These are phyloP conservation scores for Trichonephila inaurata DNA, from an alignment of 1,140 invertebrate species.

Conservation along the genomic window DNA sequence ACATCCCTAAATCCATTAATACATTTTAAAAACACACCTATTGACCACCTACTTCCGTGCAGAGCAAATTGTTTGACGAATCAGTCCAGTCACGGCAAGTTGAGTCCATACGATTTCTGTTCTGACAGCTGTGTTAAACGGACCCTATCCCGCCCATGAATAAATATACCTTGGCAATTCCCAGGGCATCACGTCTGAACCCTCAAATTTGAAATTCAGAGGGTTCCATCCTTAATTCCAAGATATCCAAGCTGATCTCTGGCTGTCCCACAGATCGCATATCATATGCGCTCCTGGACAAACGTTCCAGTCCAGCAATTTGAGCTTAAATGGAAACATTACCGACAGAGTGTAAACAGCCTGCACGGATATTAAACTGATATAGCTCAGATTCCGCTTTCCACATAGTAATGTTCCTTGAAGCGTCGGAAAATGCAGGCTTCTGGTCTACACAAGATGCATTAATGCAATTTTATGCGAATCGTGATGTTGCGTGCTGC, in stretches of 20 bases:
- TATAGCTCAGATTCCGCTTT: slow-evolving; percentile 29
- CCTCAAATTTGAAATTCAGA: slow-evolving; percentile 50
- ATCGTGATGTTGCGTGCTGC: not conserved
- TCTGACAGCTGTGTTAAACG: slow-evolving; percentile 20
- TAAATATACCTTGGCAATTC: not conserved
- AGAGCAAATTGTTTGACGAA: slow-evolving; percentile 11
- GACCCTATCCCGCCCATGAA: slow-evolving; percentile 14
- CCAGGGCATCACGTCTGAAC: not conserved
- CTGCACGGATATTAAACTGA: slow-evolving; percentile 58
- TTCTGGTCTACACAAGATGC: not conserved
- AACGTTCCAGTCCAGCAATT: slow-evolving; percentile 42
- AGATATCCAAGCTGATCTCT: slow-evolving; percentile 36
- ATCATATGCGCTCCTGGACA: slow-evolving; percentile 6
- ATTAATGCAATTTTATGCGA: slow-evolving; percentile 35
- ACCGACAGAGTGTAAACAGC: slow-evolving; percentile 37
- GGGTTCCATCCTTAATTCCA: slow-evolving; percentile 28
- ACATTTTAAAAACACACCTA: too few relatives aligned
- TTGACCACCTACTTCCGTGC: not conserved
- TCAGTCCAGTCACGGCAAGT: not conserved
- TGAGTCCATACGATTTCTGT: not conserved
- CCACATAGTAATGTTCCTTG: not conserved
- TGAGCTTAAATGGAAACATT: slow-evolving; percentile 69
- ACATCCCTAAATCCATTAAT: too few relatives aligned
- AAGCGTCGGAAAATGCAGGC: slow-evolving; percentile 28
- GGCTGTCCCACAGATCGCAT: slow-evolving; percentile 19